phyloP scores from a whole-genome alignment of 2,113 vertebrate genomes.

The Plecotus auritus region DNA sequence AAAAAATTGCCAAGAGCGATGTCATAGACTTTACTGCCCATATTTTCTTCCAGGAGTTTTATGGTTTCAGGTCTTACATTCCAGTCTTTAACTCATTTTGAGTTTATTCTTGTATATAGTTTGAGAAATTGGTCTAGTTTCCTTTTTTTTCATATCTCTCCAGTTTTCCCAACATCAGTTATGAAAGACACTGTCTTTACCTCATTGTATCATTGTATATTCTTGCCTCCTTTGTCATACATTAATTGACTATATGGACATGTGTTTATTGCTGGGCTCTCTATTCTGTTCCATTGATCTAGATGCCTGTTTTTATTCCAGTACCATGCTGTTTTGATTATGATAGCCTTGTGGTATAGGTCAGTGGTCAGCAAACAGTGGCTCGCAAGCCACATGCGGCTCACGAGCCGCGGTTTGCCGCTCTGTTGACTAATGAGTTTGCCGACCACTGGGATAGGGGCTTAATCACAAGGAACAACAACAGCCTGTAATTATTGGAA shows the following conservation, averaged over 20 bases:
- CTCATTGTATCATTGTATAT: neutral
- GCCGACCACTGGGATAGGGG: no score
- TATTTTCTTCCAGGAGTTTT: neutral
- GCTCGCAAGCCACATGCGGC: no score
- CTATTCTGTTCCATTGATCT: neutral
- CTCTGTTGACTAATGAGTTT: no score
- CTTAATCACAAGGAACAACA: no score
- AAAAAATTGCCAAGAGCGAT: neutral
- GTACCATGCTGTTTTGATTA: neutral
- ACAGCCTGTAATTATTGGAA: no score
- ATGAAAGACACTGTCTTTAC: neutral
- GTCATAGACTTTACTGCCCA: neutral
- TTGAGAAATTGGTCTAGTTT: neutral
- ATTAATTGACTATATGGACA: neutral
- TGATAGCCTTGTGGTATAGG: neutral
- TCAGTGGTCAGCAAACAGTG: no score
- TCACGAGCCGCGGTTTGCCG: no score
- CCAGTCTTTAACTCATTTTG: neutral
- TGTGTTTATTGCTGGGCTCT: neutral
- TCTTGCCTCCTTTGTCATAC: neutral
- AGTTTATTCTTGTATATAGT: neutral
- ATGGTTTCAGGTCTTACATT: neutral
- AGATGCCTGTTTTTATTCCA: neutral
- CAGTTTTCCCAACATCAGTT: neutral
- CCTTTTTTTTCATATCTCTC: neutral